Evolutionary conservation across 2,113 vertebrate genomes (phyloP).

Genomic region (Nannospalax galili): DNA sequence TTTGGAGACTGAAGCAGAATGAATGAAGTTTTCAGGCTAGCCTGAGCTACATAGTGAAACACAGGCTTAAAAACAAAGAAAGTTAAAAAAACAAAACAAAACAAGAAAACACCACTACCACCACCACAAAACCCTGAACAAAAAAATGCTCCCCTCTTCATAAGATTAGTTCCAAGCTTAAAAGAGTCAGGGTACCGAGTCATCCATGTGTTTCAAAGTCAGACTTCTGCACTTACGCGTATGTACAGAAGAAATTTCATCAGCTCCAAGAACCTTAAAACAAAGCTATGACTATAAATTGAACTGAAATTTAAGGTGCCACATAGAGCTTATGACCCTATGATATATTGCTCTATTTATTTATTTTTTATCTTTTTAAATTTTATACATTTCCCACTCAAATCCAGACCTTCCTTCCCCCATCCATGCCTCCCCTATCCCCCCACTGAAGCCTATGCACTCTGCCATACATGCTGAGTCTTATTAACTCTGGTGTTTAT

Average conservation of each 20-base stretch:
- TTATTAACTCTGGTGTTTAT: too few species aligned
- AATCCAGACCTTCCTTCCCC: too few species aligned
- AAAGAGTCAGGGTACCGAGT: neutral
- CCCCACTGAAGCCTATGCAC: too few species aligned
- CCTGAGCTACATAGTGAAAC: neutral
- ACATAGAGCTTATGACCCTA: neutral
- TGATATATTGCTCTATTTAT: neutral
- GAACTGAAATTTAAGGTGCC: slow-evolving; percentile 17
- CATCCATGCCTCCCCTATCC: too few species aligned
- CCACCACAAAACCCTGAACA: neutral
- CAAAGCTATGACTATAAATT: slow-evolving; percentile 36
- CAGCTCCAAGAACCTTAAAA: slow-evolving; percentile 52
- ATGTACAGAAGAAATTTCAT: slow-evolving; percentile 12
- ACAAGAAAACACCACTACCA: too few species aligned
- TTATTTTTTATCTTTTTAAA: too few species aligned
- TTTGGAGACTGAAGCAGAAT: neutral
- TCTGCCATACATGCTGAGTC: too few species aligned
- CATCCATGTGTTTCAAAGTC: neutral
- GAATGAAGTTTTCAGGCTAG: neutral
- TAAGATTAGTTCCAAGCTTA: neutral
- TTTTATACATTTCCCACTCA: too few species aligned
- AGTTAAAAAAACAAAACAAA: too few species aligned
- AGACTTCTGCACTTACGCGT: neutral
- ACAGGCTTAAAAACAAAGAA: neutral
- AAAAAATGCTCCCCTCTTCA: neutral